Evolutionary conservation across 2,888 invertebrate species (phyloP), one percentile per base, ranked within the genome.

Genomic region (Tuta absoluta): DNA sequence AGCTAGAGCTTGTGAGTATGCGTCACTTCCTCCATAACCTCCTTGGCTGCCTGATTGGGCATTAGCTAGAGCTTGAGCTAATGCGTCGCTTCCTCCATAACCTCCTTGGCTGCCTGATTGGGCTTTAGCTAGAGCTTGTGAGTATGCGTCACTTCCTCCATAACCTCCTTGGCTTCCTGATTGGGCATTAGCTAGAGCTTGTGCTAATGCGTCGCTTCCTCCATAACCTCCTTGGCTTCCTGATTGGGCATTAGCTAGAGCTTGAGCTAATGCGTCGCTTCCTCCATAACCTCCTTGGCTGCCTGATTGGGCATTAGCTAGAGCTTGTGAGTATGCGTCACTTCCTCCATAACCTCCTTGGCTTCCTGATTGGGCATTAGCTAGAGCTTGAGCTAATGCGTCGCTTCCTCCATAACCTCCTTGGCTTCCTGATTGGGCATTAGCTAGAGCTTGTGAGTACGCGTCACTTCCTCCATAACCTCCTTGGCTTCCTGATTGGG

Each of bases 1-100:
- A 10, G 38, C 38, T 41, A 14, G 61, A 2, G 70, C 67, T 48
- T 70, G 62, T 17, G 74, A 73, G 45, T 66, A 62, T 5, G 74
- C 71, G 21, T 60, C 56, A 33, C 62, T 62, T 41, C 66, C 68
- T 48, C 63, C 66, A 49, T 65, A 59, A n/a, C 58, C 57, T 24
- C 41, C 41, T 3, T 41, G n/a, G 10, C 33, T 10, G 33, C 33
- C 33, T 33, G 33, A 33, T 33, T 33, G 33, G 7, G 66, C 68
- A 38, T 64, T 53, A 0, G 33, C 33, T 33, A 33, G 61, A 2
- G 70, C 67, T 45, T 70, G 62, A 19, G 74, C 74, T 48, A 66
- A 62, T 3, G 73, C 71, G 21, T 60, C 58, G 33, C 62, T 62
- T 38, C 66, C 68, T 57, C 62, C 66, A 53, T 67, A 58, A 19